Evolutionary conservation across 2,888 invertebrate species (phyloP).

Genomic region (Aporophyla nigra): DNA sequence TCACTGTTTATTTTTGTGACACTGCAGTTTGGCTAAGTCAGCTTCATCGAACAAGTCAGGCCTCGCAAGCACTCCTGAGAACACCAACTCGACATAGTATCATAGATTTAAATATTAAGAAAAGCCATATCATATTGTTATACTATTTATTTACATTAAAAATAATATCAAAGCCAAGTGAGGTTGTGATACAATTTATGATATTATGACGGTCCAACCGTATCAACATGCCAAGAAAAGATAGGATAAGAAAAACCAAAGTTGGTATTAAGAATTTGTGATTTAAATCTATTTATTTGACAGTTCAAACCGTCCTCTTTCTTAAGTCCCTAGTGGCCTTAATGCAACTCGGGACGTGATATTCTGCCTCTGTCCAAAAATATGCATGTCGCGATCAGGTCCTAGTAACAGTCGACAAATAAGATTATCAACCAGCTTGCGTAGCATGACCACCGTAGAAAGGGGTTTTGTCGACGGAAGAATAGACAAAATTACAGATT

Average conservation of each 20-base stretch:
- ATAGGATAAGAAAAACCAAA: conserved; percentile 36
- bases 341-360: neutral
- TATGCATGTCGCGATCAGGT: neutral
- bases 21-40: conserved; percentile 40
- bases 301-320: neutral
- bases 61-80: conserved; percentile 25
- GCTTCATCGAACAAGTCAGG: conserved; percentile 15
- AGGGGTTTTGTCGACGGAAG: too few species aligned
- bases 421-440: too few species aligned
- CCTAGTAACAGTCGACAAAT: too few species aligned
- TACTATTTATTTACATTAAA: neutral
- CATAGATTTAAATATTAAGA: conserved; percentile 36
- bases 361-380: too few species aligned
- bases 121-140: conserved; percentile 17
- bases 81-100: conserved; percentile 29
- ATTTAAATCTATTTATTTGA: conserved; percentile 11
- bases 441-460: too few species aligned
- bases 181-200: conserved; percentile 37
- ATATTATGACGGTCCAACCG: conserved; percentile 43
- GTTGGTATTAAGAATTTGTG: conserved; percentile 49
- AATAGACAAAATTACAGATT: too few species aligned
- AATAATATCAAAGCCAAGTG: conserved; percentile 17
- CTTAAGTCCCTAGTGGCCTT: neutral
- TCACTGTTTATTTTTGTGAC: conserved; percentile 40
- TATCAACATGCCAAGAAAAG: conserved; percentile 42